Base-by-base conservation (phyloP, 2,113 vertebrate genomes). In the Todiramphus chloris region DNA sequence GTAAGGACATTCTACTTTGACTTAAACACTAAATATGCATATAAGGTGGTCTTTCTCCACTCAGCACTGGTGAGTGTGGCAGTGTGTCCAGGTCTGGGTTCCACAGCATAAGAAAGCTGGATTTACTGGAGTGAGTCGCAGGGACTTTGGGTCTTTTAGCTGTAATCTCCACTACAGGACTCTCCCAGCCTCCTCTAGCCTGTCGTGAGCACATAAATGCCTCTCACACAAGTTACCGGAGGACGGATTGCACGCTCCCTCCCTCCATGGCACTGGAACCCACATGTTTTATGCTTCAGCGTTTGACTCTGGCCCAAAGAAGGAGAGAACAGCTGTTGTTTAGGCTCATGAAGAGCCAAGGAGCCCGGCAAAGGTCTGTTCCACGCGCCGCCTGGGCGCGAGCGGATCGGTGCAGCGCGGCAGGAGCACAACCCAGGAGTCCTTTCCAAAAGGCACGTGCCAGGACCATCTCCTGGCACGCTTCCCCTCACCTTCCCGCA, bases 331-430 rank as follows among this genome's bases (percentile, higher is more conserved):
- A 95, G 94, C 89, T 96, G 95, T 83, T 94, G 93, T 92, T 94
- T 87, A 95, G 94, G 35, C 83, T 96, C 89, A 72, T 81, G 90
- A 95, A 87, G 94, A 96, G 91, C 94, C 95, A 96, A 82, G 93
- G 84, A 96, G 44, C 70, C 93, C 6, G n/a, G 55, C 89, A 93
- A 84, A 94, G 89, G 53, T 96, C 91, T 95, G 95, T n/a, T 95
- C 66, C 76, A 67, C 0, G 5, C 58, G 5, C 5, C 60, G 94
- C 46, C 51, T 84, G 48, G 60, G 87, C 6, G 5, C 2, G 15
- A 92, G 91, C 5, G 8, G 75, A 86, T 93, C 9, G 5, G 68
- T 58, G 17, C 6, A 0, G 68, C 14, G 0, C 83, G 48, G 35
- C n/a, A 13, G 79, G 83, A 95, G 72, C 79, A 55, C 89, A 93